Base-by-base conservation (phyloP, 2,888 invertebrate genomes). In the Cosmopolites sordidus region DNA sequence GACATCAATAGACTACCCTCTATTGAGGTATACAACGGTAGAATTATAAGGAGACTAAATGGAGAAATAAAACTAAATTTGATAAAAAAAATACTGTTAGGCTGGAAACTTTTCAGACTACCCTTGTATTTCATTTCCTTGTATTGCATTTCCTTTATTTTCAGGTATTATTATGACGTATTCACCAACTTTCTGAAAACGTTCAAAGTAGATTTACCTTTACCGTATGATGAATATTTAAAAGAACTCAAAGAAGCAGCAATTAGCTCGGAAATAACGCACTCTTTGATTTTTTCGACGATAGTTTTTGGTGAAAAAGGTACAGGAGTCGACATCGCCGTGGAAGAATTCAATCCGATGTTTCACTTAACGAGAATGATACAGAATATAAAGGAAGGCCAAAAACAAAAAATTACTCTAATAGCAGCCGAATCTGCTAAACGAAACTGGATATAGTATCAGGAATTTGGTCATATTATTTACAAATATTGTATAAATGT, bases 81-180 rank as follows among this genome's bases (percentile, higher is more conserved):
- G n/a, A n/a, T n/a, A n/a, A n/a, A n/a, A n/a, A n/a, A n/a, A n/a
- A n/a, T n/a, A n/a, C n/a, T n/a, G n/a, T n/a, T n/a, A n/a, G n/a
- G n/a, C n/a, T n/a, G n/a, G n/a, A n/a, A n/a, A n/a, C n/a, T n/a
- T n/a, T n/a, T n/a, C n/a, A n/a, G n/a, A n/a, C n/a, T n/a, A n/a
- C n/a, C n/a, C n/a, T 9, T 27, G 27, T 27, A 27, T 27, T 27
- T 6, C 9, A 27, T 27, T 27, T 27, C 9, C 9, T 9, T 27
- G 9, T 27, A 27, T 27, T n/a, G n/a, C 27, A 12, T 33, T 12
- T 33, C 12, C 5, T 27, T 33, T n/a, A 12, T 17, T 39, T 48
- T 17, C 37, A 51, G 51, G 38, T 41, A 46, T 15, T 54, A 54
- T 41, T 50, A 54, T 15, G 45, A 45, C 2, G 30, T 45, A 50